Evolutionary conservation across 2,888 invertebrate species (phyloP), one percentile per base, ranked within the genome.

Genomic region (Drosophila ustulata): DNA sequence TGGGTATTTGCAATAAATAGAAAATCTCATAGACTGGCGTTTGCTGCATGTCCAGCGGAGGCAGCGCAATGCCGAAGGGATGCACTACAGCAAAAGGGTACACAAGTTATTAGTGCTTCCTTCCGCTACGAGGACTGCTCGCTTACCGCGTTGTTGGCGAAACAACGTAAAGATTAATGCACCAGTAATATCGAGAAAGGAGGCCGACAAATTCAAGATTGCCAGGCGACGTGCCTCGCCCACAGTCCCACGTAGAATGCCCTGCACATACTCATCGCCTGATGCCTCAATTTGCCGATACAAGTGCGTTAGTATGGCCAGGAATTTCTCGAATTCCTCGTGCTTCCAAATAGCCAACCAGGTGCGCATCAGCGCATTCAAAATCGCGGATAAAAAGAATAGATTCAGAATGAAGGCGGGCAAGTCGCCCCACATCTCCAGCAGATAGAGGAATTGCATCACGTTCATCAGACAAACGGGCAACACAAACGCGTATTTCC

Each of bases 11-110:
- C 46, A 88, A 43, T 7, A 90, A 30, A 64, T 89, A 91, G 53
- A 89, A 71, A n/a, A 91, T 77, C 74, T 92, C 90, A 69, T 91
- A 92, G 11, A 83, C 28, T 3, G 92, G 92, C 3, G 79, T 78
- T 1, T 67, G 57, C 3, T 78, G 81, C 59, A 90, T 77, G 71
- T 92, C 85, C 37, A 91, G 57, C 34, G 76, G 83, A 0, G 91
- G 92, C 18, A 92, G 49, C 3, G 88, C 89, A 34, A 92, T 77
- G 30, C 89, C 91, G 61, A 90, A 86, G 0, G 91, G 90, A 78
- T 89, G 91, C n/a, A 70, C 91, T 92, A 32, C 13, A 37, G 3
- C 4, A 11, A 25, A n/a, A 28, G 6, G 34, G 25, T 11, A 52
- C 30, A 8, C 11, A 26, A 32, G n/a, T 53, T 37, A 46, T 26